phyloP scores from a whole-genome alignment of 2,797 vertebrate species.

The Sebastolobus altivelis region DNA sequence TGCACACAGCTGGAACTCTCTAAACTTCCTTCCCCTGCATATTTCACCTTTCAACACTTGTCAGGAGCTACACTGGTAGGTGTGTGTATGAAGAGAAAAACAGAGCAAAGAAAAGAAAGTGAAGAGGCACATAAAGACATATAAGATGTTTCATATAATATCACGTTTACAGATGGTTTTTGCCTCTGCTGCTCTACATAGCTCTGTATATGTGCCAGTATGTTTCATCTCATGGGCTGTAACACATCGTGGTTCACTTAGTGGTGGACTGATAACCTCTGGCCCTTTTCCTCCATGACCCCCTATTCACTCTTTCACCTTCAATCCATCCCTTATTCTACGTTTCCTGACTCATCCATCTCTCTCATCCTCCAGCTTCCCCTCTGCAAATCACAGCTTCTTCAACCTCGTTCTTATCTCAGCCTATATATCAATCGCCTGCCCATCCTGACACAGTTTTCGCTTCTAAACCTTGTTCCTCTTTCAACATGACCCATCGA shows the following conservation, averaged over 20 bases:
- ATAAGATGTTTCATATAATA: constrained; percentile 30
- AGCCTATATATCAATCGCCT: constrained; percentile 42
- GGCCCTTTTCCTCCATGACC: constrained; percentile 47
- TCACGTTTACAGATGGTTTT: constrained; percentile 36
- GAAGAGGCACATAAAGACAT: constrained; percentile 7
- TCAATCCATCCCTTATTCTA: constrained; percentile 20
- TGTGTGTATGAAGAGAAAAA: constrained; percentile 32
- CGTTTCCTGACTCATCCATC: constrained; percentile 41
- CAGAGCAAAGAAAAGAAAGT: constrained; percentile 6
- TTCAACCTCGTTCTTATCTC: constrained; percentile 33
- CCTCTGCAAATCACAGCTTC: constrained; percentile 12
- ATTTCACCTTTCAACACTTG: constrained; percentile 59
- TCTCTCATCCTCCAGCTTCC: constrained; percentile 41
- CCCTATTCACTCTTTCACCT: constrained; percentile 29
- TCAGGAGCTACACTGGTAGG: constrained; percentile 31
- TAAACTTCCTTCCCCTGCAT: constrained; percentile 31
- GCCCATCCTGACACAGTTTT: constrained; percentile 15
- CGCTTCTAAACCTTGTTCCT: background rate
- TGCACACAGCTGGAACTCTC: constrained; percentile 38
- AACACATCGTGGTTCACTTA: constrained; percentile 53
- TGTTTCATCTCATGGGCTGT: constrained; percentile 41
- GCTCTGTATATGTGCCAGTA: constrained; percentile 26
- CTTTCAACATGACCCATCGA: background rate
- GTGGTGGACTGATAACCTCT: constrained; percentile 67
- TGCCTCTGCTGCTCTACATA: constrained; percentile 23